Percentiles rank a stretch among this genome's conserved stretches.
phyloP scores from a whole-genome alignment of 2,888 invertebrate genomes.

The Periphyllus acericola region DNA sequence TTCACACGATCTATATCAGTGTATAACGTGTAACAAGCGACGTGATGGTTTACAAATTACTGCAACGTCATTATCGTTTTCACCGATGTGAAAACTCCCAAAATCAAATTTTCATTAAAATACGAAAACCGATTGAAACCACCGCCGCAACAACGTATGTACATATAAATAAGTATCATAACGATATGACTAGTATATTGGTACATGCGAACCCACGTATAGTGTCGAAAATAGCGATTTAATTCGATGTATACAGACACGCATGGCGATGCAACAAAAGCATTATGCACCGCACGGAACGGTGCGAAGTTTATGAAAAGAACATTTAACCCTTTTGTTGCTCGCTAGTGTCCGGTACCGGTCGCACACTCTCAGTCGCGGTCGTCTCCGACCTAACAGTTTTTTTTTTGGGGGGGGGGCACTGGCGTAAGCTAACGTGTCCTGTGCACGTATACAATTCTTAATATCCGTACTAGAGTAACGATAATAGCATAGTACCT shows the following conservation, averaged over 20 bases:
- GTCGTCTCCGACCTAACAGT: not conserved
- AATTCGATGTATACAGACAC: not conserved
- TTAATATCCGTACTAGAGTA: not conserved
- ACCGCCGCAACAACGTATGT: too few species aligned
- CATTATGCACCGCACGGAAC: not conserved
- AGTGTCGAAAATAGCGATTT: constrained; percentile 20
- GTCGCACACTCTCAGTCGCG: not conserved
- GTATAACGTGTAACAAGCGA: not conserved
- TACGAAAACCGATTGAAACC: not conserved
- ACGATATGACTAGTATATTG: not conserved
- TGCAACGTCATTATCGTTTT: not conserved
- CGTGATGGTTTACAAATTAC: too few species aligned
- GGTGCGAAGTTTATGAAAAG: not conserved
- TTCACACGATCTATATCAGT: not conserved
- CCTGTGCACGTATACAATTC: not conserved
- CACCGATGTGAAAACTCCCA: not conserved
- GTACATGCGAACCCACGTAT: not conserved
- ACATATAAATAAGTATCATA: not conserved
- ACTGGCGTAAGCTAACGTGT: not conserved
- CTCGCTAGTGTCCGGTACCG: not conserved
- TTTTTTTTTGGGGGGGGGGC: not conserved
- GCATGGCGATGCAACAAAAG: not conserved
- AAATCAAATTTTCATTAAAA: constrained; percentile 6
- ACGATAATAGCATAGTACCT: not conserved
- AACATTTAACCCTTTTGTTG: constrained; percentile 35